phyloP scores from a whole-genome alignment of 2,113 vertebrate genomes.

The Poecilia latipinna region DNA sequence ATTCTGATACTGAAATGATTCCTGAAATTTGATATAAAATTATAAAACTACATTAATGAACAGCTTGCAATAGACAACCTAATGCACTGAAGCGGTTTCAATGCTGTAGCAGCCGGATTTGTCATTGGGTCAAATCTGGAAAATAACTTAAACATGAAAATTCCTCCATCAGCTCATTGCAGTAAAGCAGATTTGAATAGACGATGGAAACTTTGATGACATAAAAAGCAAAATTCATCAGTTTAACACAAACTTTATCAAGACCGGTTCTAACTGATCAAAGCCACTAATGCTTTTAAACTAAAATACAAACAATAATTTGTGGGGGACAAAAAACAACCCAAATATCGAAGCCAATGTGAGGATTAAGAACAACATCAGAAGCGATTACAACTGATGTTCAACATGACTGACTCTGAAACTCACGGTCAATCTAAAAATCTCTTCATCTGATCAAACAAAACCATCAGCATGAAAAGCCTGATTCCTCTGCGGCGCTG shows the following conservation, averaged over 20 bases:
- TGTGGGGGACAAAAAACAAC: constrained; percentile 37
- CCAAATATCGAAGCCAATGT: constrained; percentile 39
- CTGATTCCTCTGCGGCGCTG: constrained; percentile 41
- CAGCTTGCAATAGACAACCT: neutral
- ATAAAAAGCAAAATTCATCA: constrained; percentile 14
- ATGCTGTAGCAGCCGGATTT: neutral
- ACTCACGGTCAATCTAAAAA: constrained; percentile 70
- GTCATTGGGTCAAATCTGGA: neutral
- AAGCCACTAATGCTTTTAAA: constrained; percentile 61
- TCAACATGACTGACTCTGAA: constrained; percentile 54
- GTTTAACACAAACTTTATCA: constrained; percentile 40
- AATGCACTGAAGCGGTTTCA: neutral
- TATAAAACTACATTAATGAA: too few species aligned
- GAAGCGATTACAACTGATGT: constrained; percentile 61
- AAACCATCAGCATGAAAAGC: constrained; percentile 48
- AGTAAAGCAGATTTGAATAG: too few species aligned
- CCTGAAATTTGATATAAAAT: too few species aligned
- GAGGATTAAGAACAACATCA: constrained; percentile 52
- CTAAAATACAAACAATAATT: constrained; percentile 69
- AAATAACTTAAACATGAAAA: neutral
- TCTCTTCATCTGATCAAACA: constrained; percentile 72
- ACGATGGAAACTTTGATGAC: neutral
- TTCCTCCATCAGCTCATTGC: too few species aligned
- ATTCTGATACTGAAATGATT: too few species aligned
- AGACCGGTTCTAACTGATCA: constrained; percentile 60